These are phyloP conservation scores for Nomada fabriciana DNA, from an alignment of 2,888 invertebrate genomes.

Conservation along the genomic window DNA sequence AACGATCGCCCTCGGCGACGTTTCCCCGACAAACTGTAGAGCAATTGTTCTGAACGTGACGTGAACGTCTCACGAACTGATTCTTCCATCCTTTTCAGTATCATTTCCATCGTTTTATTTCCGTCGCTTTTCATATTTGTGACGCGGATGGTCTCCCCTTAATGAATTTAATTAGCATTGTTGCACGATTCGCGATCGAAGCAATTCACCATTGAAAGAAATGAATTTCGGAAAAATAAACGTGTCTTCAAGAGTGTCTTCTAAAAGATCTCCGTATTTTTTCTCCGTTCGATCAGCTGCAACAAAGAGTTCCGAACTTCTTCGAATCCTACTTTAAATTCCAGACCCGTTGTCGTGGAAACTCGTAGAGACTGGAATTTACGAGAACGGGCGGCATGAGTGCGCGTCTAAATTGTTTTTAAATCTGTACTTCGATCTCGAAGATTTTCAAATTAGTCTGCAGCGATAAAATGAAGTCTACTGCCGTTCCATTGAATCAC, in stretches of 20 bases:
- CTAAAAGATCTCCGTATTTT: not conserved
- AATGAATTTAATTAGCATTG: slow-evolving; percentile 34
- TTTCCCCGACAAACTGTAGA: not conserved
- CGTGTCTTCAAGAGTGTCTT: not conserved
- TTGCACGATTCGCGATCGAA: not conserved
- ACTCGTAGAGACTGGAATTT: not conserved
- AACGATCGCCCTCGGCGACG: not conserved
- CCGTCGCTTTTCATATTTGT: too few species aligned
- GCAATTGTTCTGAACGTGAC: slow-evolving; percentile 11
- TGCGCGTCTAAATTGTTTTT: not conserved
- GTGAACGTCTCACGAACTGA: not conserved
- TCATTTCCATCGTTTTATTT: too few species aligned
- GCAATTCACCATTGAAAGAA: not conserved
- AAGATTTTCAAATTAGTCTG: too few species aligned
- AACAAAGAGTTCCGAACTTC: not conserved
- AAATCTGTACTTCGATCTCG: not conserved
- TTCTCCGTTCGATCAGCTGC: not conserved
- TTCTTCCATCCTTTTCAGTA: not conserved
- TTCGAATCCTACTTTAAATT: slow-evolving; percentile 1
- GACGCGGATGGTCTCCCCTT: not conserved
- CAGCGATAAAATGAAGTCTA: not conserved
- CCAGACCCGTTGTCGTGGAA: not conserved
- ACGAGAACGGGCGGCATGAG: not conserved
- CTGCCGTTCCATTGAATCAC: not conserved
- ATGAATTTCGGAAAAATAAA: not conserved